phyloP scores from a whole-genome alignment of 2,113 vertebrate genomes.

The Anoura caudifer region DNA sequence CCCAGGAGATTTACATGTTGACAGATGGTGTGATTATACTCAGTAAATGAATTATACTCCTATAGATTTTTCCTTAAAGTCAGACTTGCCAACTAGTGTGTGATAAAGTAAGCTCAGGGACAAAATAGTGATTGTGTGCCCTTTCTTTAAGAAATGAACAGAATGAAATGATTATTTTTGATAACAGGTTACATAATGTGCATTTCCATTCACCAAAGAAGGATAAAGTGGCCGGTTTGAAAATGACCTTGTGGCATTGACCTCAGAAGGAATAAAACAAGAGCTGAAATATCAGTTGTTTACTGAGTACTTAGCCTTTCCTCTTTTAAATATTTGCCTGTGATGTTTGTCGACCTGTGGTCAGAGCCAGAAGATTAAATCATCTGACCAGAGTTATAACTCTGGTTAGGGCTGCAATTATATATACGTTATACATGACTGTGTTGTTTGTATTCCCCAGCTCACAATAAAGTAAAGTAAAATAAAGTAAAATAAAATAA shows the following conservation, averaged over 20 bases:
- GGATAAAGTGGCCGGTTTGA: not conserved
- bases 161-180: not conserved
- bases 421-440: not conserved
- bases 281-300: conserved; percentile 16
- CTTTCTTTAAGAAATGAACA: not conserved
- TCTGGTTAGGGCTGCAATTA: not conserved
- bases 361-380: not conserved
- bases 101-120: not conserved
- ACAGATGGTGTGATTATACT: not conserved
- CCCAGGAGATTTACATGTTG: not conserved
- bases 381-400: not conserved
- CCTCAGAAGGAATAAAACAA: not conserved
- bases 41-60: not conserved
- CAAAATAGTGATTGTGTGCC: not conserved
- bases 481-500: not conserved
- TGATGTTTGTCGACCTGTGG: not conserved
- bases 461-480: not conserved
- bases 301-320: conserved; percentile 13
- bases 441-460: not conserved
- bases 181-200: not conserved
- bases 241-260: not conserved
- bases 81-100: not conserved
- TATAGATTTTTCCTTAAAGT: conserved; percentile 19
- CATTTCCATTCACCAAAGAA: not conserved
- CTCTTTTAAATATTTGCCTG: conserved; percentile 48